A percentile compares a stretch with the other conserved stretches of the same genome.
These are phyloP conservation scores for Monarcha castaneiventris DNA, from an alignment of 2,113 vertebrate species.

Conservation along the genomic window DNA sequence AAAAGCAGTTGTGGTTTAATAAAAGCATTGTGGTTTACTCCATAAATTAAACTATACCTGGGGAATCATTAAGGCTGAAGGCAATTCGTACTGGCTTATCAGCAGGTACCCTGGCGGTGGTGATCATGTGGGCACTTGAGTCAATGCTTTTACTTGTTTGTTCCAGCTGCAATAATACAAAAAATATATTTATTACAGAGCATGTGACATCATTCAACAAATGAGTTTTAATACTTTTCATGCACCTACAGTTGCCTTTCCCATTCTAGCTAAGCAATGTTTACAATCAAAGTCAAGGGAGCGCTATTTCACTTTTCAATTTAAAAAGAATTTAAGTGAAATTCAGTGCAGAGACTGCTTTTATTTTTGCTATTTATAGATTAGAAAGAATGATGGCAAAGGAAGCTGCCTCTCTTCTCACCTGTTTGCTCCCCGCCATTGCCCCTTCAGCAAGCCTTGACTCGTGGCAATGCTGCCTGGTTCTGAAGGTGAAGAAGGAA, in stretches of 20 bases:
- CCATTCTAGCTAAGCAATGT: not conserved
- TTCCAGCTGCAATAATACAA: slow-evolving; percentile 75
- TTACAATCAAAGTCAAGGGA: slow-evolving; percentile 37
- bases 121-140: slow-evolving; percentile 96
- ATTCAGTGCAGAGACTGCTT: not conserved
- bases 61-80: slow-evolving; percentile 89
- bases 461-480: slow-evolving; percentile 59
- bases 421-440: slow-evolving; percentile 65
- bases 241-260: slow-evolving; percentile 23
- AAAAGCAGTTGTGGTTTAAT: not conserved
- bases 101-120: slow-evolving; percentile 91
- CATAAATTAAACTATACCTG: slow-evolving; percentile 78
- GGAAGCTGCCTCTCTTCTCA: slow-evolving; percentile 50
- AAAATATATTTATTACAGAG: slow-evolving; percentile 44
- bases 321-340: slow-evolving; percentile 2
- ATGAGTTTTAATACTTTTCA: slow-evolving; percentile 5
- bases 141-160: slow-evolving; percentile 71
- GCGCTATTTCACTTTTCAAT: not conserved
- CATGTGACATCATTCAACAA: slow-evolving; percentile 3
- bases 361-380: not conserved
- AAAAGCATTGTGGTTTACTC: not conserved
- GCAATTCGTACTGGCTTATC: slow-evolving; percentile 94
- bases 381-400: slow-evolving; percentile 18
- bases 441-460: slow-evolving; percentile 59
- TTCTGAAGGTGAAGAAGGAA: slow-evolving; percentile 65